Percentiles rank a stretch among this genome's conserved stretches.
Evolutionary conservation across 2,797 vertebrate species (phyloP).

Genomic region (Channa striata): DNA sequence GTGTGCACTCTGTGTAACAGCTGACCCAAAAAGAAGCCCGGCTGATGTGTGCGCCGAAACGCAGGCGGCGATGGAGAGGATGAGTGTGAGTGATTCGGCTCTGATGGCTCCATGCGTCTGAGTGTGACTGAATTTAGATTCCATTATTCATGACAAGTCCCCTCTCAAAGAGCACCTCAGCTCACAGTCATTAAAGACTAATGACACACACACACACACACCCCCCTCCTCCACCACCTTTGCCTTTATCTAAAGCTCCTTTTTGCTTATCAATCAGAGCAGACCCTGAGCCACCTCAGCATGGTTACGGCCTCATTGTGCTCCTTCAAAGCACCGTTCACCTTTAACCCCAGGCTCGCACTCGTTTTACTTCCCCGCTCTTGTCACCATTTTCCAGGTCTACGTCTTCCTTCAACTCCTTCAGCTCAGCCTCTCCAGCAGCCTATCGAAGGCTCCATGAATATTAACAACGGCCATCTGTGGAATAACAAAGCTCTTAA

Average conservation of each 20-base stretch:
- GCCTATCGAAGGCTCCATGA: slow-evolving; percentile 52
- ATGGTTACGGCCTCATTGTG: slow-evolving; percentile 49
- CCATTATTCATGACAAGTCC: slow-evolving; percentile 79
- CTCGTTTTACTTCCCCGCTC: background rate
- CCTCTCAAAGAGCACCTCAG: slow-evolving; percentile 58
- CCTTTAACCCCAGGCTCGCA: slow-evolving; percentile 58
- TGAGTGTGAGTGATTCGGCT: slow-evolving; percentile 46
- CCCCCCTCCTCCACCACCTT: slow-evolving; percentile 1
- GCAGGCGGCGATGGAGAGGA: slow-evolving; percentile 6
- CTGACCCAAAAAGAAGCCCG: slow-evolving; percentile 24
- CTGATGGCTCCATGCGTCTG: slow-evolving; percentile 51
- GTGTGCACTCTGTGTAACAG: slow-evolving; percentile 34
- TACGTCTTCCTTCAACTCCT: slow-evolving; percentile 11
- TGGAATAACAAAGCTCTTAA: slow-evolving; percentile 64
- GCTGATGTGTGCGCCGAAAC: slow-evolving; percentile 33
- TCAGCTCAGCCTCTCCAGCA: slow-evolving; percentile 38
- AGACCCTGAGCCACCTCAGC: slow-evolving; percentile 47
- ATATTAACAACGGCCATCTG: slow-evolving; percentile 71
- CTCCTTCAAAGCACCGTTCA: slow-evolving; percentile 42
- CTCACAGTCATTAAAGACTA: slow-evolving; percentile 71
- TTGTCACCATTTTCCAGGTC: background rate
- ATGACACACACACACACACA: slow-evolving; percentile 31
- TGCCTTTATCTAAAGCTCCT: slow-evolving; percentile 28
- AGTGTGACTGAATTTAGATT: slow-evolving; percentile 56
- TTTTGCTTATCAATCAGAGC: slow-evolving; percentile 63